Evolutionary conservation across 2,797 vertebrate genomes (phyloP).

Genomic region (Fratercula arctica): DNA sequence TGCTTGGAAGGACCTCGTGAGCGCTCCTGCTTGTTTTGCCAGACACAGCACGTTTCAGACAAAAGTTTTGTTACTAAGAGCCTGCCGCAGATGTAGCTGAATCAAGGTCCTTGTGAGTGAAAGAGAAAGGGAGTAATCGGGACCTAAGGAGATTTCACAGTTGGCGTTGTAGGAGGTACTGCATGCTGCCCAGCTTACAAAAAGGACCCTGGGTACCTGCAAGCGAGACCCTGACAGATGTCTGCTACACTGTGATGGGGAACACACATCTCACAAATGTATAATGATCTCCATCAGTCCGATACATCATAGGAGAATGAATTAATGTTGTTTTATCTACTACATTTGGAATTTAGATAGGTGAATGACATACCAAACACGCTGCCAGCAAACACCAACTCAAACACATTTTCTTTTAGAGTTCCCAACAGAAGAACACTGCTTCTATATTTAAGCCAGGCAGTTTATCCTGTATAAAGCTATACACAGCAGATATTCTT

Average conservation of each 20-base stretch:
- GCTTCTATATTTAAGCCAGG: slow-evolving; percentile 36
- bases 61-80: slow-evolving; percentile 16
- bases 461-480: slow-evolving; percentile 28
- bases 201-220: neutral
- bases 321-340: neutral
- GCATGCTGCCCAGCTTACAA: neutral
- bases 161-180: neutral
- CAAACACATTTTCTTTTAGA: neutral
- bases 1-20: neutral
- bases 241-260: neutral
- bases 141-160: slow-evolving; percentile 7
- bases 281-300: neutral
- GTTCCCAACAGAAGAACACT: neutral
- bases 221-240: neutral
- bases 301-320: neutral
- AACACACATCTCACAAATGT: neutral
- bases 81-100: neutral
- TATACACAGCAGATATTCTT: slow-evolving; percentile 1
- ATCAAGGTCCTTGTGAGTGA: slow-evolving; percentile 11
- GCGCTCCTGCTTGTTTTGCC: slow-evolving; percentile 7
- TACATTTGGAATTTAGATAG: neutral
- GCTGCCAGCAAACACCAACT: slow-evolving; percentile 34
- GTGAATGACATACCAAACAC: neutral
- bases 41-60: neutral
- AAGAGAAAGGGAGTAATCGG: neutral